Evolutionary conservation across 2,113 vertebrate genomes (phyloP).

Genomic region (Castor canadensis): DNA sequence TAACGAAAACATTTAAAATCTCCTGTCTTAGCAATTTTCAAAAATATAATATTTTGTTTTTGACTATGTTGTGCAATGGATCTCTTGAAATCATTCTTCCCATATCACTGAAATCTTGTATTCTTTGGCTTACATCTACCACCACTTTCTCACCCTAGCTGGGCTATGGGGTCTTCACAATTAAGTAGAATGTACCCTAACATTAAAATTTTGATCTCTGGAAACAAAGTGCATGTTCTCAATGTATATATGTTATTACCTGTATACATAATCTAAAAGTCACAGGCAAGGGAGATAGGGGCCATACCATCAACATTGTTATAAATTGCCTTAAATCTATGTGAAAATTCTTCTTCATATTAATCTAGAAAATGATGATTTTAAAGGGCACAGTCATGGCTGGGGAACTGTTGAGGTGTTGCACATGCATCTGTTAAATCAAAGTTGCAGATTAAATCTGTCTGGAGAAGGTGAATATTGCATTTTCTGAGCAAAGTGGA

Average conservation of each 20-base stretch:
- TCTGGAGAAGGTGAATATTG: constrained; percentile 3
- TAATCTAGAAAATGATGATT: neutral
- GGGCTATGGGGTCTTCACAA: neutral
- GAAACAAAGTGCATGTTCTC: neutral
- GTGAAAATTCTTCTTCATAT: neutral
- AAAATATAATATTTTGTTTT: neutral
- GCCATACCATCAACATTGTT: neutral
- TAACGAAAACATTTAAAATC: neutral
- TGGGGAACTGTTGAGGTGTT: neutral
- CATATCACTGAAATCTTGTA: neutral
- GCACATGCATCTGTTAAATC: constrained; percentile 1
- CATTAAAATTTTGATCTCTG: neutral
- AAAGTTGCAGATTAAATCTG: constrained; percentile 43
- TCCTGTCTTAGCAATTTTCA: neutral
- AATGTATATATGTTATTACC: neutral
- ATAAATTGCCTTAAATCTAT: neutral
- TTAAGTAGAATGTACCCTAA: neutral
- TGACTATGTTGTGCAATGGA: neutral
- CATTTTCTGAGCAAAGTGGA: constrained; percentile 44
- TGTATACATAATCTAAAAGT: constrained; percentile 3
- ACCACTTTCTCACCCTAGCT: neutral
- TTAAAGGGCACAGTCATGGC: neutral
- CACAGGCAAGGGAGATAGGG: neutral
- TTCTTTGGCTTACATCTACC: neutral
- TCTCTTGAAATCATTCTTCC: neutral